phyloP scores from a whole-genome alignment of 2,797 vertebrate genomes.

The Karalla daura region DNA sequence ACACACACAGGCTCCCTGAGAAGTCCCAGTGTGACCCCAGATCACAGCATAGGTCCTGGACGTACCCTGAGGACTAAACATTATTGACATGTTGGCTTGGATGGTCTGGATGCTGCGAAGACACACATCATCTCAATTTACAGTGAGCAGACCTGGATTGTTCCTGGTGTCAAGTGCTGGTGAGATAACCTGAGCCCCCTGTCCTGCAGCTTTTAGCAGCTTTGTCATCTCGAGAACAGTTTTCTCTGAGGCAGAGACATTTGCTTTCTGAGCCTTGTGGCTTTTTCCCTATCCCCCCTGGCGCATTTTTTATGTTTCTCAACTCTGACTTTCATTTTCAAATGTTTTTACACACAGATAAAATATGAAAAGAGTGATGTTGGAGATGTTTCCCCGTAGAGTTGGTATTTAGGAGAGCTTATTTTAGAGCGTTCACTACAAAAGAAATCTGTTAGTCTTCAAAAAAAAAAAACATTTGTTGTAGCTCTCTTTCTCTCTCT shows the following conservation, averaged over 20 bases:
- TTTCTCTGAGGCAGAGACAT: conserved; percentile 23
- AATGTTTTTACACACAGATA: conserved; percentile 13
- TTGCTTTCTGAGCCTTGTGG: conserved; percentile 26
- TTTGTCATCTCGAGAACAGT: conserved; percentile 39
- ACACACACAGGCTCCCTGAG: conserved; percentile 5
- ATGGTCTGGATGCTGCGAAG: conserved; percentile 31
- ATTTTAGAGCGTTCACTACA: neutral
- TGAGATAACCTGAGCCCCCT: conserved; percentile 31
- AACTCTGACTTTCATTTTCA: conserved; percentile 7
- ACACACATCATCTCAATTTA: conserved; percentile 36
- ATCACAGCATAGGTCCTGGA: neutral
- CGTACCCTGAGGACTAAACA: conserved; percentile 1
- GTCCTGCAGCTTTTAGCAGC: conserved; percentile 18
- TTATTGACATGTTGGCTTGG: conserved; percentile 42
- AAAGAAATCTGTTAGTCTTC: neutral
- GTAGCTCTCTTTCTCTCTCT: neutral
- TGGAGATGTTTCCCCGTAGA: conserved; percentile 7
- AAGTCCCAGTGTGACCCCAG: conserved; percentile 13
- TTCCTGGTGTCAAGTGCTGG: conserved; percentile 9
- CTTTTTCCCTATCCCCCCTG: neutral
- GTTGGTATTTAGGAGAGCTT: neutral
- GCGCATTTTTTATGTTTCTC: conserved; percentile 36
- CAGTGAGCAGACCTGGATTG: conserved; percentile 9
- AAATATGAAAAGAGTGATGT: conserved; percentile 16
- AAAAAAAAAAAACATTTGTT: neutral